Percentiles rank a stretch among this genome's conserved stretches.
These are phyloP conservation scores for Polyommatus iphigenia DNA, from an alignment of 2,888 invertebrate species.

Conservation along the genomic window DNA sequence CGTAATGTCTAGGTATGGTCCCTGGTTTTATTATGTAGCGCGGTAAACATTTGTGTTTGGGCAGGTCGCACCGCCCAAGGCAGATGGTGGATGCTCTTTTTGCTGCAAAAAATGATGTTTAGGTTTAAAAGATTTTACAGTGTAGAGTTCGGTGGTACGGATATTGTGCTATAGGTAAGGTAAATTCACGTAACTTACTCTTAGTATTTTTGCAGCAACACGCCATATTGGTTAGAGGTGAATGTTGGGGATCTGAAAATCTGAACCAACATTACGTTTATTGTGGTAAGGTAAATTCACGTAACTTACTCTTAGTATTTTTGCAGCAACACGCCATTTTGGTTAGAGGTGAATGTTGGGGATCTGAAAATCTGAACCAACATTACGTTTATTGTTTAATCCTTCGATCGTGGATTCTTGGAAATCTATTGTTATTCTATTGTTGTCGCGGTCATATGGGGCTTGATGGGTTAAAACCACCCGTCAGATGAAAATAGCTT, in stretches of 20 bases:
- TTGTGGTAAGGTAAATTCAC: neutral
- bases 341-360: neutral
- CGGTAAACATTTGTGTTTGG: constrained; percentile 66
- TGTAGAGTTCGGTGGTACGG: neutral
- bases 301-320: constrained; percentile 52
- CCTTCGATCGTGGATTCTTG: no score
- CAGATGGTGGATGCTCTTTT: constrained; percentile 60
- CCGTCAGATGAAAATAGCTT: no score
- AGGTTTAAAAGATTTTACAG: neutral
- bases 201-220: constrained; percentile 59
- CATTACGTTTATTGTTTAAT: neutral
- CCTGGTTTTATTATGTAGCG: constrained; percentile 61
- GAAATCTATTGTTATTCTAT: no score
- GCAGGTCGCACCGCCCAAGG: constrained; percentile 68
- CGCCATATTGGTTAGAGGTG: constrained; percentile 49
- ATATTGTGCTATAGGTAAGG: neutral
- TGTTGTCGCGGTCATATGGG: no score
- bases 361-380: neutral
- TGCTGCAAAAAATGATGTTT: constrained; percentile 45
- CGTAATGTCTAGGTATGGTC: constrained; percentile 69
- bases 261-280: neutral
- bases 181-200: constrained; percentile 48
- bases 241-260: neutral
- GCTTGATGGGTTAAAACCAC: no score
- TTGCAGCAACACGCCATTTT: constrained; percentile 65